Evolutionary conservation across 1,140 invertebrate species (phyloP), one percentile per base, ranked within the genome.

Genomic region (Armadillidium nasatum): DNA sequence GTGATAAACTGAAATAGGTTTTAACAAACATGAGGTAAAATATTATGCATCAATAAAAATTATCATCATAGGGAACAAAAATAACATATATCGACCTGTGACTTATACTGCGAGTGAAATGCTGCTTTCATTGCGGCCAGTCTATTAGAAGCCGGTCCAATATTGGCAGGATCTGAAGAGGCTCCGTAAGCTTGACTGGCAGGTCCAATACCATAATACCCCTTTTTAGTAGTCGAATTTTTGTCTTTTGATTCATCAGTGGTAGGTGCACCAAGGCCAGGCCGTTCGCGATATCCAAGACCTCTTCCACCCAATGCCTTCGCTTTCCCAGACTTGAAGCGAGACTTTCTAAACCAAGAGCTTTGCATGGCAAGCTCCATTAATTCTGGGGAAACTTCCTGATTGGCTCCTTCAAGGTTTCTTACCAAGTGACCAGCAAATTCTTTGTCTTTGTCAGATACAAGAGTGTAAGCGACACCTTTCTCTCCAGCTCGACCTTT

Each of bases 391-490:
- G 96, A 94, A 21, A 99, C 96, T 81, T 92, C 88, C 86, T 98
- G 96, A 86, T 94, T 94, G 0, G 93, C 95, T 6, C 93, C 94
- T 87, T 99, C 97, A 21, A 99, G 87, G 88, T 98, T 98, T 73
- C 96, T 87, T 4, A 99, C 95, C 73, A 99, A 87, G 85, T 98
- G 95, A 0, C 95, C 96, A 3, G 94, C 95, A 87, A 99, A 99
- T 84, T 99, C 97, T 85, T 94, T 94, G 84, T 99, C 97, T 82
- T 92, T 92, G 67, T 94, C 91, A 0, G 93, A 93, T 0, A 99
- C 89, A 69, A 99, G 87, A 0, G 97, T 98, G 83, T 93, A 94
- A 0, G 97, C 97, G 15, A 89, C 90, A 11, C 97, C 97, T 83
- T 95, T 95, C 83, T 95, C 92, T 44, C 96, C 96, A 69, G 93